phyloP scores from a whole-genome alignment of 1,140 invertebrate species.

The Lepeophtheirus salmonis region DNA sequence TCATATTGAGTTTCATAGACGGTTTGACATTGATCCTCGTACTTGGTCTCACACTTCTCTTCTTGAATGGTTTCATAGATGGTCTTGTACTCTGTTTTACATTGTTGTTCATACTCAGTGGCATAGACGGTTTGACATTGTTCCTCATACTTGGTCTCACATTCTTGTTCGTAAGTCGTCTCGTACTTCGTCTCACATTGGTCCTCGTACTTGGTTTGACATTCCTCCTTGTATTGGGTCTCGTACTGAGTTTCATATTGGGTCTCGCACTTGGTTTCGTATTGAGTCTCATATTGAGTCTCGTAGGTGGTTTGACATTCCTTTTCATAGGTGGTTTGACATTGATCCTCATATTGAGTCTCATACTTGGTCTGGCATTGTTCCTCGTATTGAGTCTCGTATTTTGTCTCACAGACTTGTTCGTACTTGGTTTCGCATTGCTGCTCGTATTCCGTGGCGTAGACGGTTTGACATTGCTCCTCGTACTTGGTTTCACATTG shows the following conservation, averaged over 20 bases:
- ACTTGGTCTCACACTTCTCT: slow-evolving; percentile 19
- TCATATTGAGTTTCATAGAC: slow-evolving; percentile 15
- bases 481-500: slow-evolving; percentile 17
- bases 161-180: slow-evolving; percentile 14
- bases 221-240: slow-evolving; percentile 18
- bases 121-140: slow-evolving; percentile 17
- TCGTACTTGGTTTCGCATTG: slow-evolving; percentile 18
- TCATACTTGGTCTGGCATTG: slow-evolving; percentile 16
- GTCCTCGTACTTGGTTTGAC: slow-evolving; percentile 16
- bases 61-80: slow-evolving; percentile 14
- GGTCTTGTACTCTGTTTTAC: slow-evolving; percentile 17
- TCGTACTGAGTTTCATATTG: slow-evolving; percentile 14
- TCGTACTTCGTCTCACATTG: slow-evolving; percentile 17
- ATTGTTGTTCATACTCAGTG: slow-evolving; percentile 15
- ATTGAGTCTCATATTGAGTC: slow-evolving; percentile 18
- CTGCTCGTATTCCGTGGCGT: slow-evolving; percentile 15
- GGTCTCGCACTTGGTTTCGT: slow-evolving; percentile 15
- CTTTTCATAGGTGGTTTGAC: slow-evolving; percentile 11
- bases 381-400: slow-evolving; percentile 14
- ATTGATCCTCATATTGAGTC: slow-evolving; percentile 15
- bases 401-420: slow-evolving; percentile 15
- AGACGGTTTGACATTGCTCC: slow-evolving; percentile 17
- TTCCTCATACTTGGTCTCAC: slow-evolving; percentile 18
- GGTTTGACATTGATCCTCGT: slow-evolving; percentile 18
- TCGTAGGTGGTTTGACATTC: slow-evolving; percentile 18